These are phyloP conservation scores for Triops cancriformis DNA, from an alignment of 1,140 invertebrate genomes.

Conservation along the genomic window DNA sequence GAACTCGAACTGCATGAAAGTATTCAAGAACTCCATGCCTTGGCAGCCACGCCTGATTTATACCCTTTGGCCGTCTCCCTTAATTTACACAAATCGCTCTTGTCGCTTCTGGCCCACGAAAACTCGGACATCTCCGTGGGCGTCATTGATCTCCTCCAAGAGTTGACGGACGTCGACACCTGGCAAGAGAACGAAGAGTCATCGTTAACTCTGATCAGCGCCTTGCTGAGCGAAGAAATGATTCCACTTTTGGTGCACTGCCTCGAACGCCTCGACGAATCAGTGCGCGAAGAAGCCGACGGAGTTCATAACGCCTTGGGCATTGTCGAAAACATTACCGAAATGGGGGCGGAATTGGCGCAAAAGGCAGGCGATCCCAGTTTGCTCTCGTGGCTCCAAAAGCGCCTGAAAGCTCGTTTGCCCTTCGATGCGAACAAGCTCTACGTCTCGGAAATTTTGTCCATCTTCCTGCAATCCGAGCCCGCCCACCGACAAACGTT, in stretches of 20 bases:
- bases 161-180: conserved; percentile 93
- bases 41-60: conserved; percentile 90
- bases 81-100: conserved; percentile 75
- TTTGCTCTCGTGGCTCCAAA: conserved; percentile 83
- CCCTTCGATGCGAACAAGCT: conserved; percentile 94
- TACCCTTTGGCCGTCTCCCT: conserved; percentile 87
- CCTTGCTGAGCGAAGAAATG: conserved; percentile 77
- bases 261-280: conserved; percentile 86
- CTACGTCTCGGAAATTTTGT: conserved; percentile 91
- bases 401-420: conserved; percentile 72
- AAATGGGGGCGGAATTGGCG: conserved; percentile 76
- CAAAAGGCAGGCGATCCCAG: conserved; percentile 78
- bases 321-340: conserved; percentile 88
- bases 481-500: conserved; percentile 71
- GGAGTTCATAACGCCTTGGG: conserved; percentile 92
- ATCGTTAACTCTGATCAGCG: conserved; percentile 64
- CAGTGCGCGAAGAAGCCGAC: conserved; percentile 86
- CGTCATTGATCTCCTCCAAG: conserved; percentile 73
- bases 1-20: conserved; percentile 90
- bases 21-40: conserved; percentile 84
- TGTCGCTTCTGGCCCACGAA: conserved; percentile 90
- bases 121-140: conserved; percentile 89
- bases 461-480: conserved; percentile 86
- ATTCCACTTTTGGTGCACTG: conserved; percentile 87
- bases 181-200: conserved; percentile 81